Base-by-base conservation (phyloP, 2,797 vertebrate genomes). In the Chrysocyon brachyurus region DNA sequence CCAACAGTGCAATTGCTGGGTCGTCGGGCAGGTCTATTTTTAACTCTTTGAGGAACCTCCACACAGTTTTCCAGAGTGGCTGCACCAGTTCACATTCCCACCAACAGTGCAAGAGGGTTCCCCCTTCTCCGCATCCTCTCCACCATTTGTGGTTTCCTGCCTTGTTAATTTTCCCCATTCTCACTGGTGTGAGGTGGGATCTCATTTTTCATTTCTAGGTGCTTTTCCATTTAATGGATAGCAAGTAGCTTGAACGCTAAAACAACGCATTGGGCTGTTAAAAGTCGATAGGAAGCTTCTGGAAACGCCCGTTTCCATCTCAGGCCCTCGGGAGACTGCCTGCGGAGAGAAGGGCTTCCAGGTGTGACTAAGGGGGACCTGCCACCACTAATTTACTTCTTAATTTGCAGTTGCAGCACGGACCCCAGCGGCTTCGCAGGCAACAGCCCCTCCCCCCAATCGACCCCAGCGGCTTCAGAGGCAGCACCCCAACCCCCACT, bases 391-490 rank as follows among this genome's bases (percentile, higher is more conserved):
- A 49, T 3, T 15, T 21, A n/a, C 68, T 14, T 46, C 33, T 33
- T 24, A 4, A 5, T 36, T 10, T 68, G 28, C 83, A 15, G 54
- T 15, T 2, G 40, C 40, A 6, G 40, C 40, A 46, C 40, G 6
- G 9, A 36, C 12, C 54, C 64, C 79, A 2, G 21, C 0, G 12
- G 72, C n/a, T 26, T 12, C n/a, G 5, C 3, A 33, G n/a, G 17
- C n/a, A 68, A 9, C n/a, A 33, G 16, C 40, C 19, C 17, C 66
- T n/a, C 19, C 1, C n/a, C n/a, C 21, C 10, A 21, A 40, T 6
- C 6, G 9, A n/a, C 12, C 54, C 64, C 85, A 2, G 21, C 0
- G 12, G 72, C 40, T 26, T 12, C n/a, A 3, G 2, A 33, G n/a
- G 16, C n/a, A 68, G n/a, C 66, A 33, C n/a, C 19, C 17, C 66